Evolutionary conservation across 2,797 vertebrate genomes (phyloP).

Genomic region (Takifugu rubripes): DNA sequence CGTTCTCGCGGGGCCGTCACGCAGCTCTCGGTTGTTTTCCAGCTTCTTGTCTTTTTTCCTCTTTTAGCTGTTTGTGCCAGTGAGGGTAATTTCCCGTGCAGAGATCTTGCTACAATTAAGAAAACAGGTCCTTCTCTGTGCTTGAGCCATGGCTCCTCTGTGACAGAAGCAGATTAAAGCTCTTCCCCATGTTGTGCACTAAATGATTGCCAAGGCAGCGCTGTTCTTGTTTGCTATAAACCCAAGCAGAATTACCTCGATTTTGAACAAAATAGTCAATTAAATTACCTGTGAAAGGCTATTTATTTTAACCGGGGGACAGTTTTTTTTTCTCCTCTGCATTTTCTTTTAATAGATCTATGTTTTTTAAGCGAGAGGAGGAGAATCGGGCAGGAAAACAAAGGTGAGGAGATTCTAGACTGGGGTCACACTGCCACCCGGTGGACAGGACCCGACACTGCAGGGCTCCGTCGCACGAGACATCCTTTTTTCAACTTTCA

Average conservation of each 20-base stretch:
- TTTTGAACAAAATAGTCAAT: conserved; percentile 83
- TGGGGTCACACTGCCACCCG: conserved; percentile 79
- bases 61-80: conserved; percentile 12
- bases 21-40: not conserved
- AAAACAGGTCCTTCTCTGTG: conserved; percentile 47
- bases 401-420: conserved; percentile 52
- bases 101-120: conserved; percentile 45
- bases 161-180: conserved; percentile 65
- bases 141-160: conserved; percentile 53
- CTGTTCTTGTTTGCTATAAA: conserved; percentile 79
- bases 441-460: conserved; percentile 50
- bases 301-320: conserved; percentile 83
- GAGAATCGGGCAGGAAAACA: conserved; percentile 75
- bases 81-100: conserved; percentile 20
- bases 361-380: conserved; percentile 44
- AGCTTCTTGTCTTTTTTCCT: conserved; percentile 13
- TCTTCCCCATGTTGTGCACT: conserved; percentile 54
- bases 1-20: too few relatives aligned
- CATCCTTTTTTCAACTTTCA: too few relatives aligned
- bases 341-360: conserved; percentile 57
- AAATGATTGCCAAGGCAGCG: conserved; percentile 68
- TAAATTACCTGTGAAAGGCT: conserved; percentile 84
- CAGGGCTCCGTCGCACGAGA: conserved; percentile 5
- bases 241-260: conserved; percentile 76
- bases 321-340: conserved; percentile 61